Percentiles rank a stretch among this genome's conserved stretches.
phyloP scores from a whole-genome alignment of 1,140 invertebrate genomes.

The Drosophila seguyi region DNA sequence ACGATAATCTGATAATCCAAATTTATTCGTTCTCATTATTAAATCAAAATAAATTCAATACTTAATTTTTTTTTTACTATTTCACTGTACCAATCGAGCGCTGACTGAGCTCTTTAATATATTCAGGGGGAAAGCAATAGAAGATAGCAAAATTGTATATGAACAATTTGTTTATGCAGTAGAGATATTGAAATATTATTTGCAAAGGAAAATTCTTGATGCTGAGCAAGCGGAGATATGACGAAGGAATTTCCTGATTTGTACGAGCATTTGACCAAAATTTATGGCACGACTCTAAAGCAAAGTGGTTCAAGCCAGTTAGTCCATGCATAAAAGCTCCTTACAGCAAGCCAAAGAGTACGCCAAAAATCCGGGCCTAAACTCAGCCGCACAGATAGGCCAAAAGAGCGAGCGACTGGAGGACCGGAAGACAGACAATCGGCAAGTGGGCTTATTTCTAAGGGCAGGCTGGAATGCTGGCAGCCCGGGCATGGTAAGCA shows the following conservation, averaged over 20 bases:
- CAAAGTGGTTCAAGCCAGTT: conserved; percentile 48
- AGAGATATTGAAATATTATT: conserved; percentile 19
- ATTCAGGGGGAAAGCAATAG: background rate
- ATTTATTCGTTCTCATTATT: background rate
- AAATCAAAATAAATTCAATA: no score
- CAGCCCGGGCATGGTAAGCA: conserved; percentile 47
- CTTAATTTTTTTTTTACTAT: no score
- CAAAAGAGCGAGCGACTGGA: conserved; percentile 6
- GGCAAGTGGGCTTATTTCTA: conserved; percentile 74
- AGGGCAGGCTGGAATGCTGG: conserved; percentile 19
- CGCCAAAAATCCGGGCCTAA: conserved; percentile 43
- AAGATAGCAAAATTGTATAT: background rate
- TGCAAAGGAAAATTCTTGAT: conserved; percentile 1
- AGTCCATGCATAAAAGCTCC: conserved; percentile 61
- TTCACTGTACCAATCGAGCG: background rate
- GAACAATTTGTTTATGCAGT: background rate
- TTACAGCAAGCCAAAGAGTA: conserved; percentile 55
- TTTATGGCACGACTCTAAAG: conserved; percentile 30
- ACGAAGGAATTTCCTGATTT: conserved; percentile 20
- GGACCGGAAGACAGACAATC: conserved; percentile 38
- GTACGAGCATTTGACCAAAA: conserved; percentile 25
- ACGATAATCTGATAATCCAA: background rate
- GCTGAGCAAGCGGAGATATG: conserved; percentile 2
- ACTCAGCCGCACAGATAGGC: conserved; percentile 24
- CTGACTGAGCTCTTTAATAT: conserved; percentile 3